Conservation (phyloP, 2,888 invertebrate species). For the Drosophila antonietae region DNA sequence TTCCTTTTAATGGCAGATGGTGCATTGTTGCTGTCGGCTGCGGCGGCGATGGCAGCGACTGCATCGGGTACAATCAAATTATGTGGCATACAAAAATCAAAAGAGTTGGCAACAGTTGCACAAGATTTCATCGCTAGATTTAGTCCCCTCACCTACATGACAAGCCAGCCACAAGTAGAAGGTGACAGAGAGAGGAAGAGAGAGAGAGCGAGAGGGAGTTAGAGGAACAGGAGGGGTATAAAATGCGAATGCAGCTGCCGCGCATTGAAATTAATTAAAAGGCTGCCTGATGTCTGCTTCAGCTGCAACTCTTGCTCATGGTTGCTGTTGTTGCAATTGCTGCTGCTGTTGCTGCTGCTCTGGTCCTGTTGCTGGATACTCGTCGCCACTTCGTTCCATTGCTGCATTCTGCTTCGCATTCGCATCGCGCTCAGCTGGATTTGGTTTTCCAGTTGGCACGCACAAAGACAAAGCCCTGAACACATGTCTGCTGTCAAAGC, state of each 20-base stretch:
- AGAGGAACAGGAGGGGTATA: not conserved
- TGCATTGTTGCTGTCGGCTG: constrained; percentile 35
- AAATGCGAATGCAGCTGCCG: constrained; percentile 57
- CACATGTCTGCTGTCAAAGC: constrained; percentile 77
- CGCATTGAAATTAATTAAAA: constrained; percentile 74
- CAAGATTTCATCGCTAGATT: constrained; percentile 40
- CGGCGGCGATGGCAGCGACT: constrained; percentile 12
- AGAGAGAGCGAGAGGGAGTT: not conserved
- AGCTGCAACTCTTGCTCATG: not conserved
- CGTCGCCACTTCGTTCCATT: constrained; percentile 34
- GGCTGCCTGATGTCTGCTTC: constrained; percentile 40
- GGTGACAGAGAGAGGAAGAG: not conserved
- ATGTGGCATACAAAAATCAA: constrained; percentile 48
- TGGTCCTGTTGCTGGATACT: constrained; percentile 21
- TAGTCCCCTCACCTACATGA: constrained; percentile 15
- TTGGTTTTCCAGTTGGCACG: constrained; percentile 70
- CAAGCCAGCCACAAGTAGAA: constrained; percentile 10
- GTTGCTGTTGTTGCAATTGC: not conserved
- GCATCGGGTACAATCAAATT: constrained; percentile 59
- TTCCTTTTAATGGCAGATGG: constrained; percentile 10
- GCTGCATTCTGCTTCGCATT: constrained; percentile 34
- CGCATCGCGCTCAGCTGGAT: constrained; percentile 61
- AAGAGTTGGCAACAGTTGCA: constrained; percentile 52
- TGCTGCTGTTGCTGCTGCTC: not conserved
- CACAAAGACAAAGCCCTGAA: constrained; percentile 73